Evolutionary conservation across 2,113 vertebrate genomes (phyloP).

Genomic region (Dicerorhinus sumatrensis): DNA sequence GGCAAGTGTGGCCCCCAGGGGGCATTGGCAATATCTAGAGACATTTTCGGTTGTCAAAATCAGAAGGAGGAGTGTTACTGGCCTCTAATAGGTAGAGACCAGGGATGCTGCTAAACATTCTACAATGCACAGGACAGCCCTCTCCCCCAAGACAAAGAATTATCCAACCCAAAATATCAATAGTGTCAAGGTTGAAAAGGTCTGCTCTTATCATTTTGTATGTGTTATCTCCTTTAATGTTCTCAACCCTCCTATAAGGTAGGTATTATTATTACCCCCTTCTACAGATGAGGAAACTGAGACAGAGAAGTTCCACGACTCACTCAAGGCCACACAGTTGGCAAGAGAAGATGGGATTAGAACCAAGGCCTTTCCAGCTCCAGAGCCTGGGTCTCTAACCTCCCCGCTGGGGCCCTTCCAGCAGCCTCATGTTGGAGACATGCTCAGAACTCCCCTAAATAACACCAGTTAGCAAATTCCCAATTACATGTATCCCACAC

Average conservation of each 20-base stretch:
- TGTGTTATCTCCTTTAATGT: not conserved
- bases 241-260: not conserved
- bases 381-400: not conserved
- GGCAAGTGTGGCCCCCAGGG: not conserved
- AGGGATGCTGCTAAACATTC: not conserved
- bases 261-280: not conserved
- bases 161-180: not conserved
- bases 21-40: not conserved
- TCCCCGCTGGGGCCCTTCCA: not conserved
- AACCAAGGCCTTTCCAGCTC: not conserved
- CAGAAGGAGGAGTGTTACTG: not conserved
- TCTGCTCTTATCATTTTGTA: not conserved
- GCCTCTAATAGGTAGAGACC: not conserved
- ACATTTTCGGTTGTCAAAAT: not conserved
- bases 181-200: not conserved
- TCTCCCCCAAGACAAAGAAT: not conserved
- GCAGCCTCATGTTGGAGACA: not conserved
- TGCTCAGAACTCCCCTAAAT: not conserved
- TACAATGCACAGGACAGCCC: no score
- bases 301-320: not conserved
- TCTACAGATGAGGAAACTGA: not conserved
- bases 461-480: not conserved
- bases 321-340: not conserved
- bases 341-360: not conserved
- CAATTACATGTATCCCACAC: not conserved